Evolutionary conservation across 92 coral and sea anemone species (phyloP).

Genomic region (Montipora capitata): DNA sequence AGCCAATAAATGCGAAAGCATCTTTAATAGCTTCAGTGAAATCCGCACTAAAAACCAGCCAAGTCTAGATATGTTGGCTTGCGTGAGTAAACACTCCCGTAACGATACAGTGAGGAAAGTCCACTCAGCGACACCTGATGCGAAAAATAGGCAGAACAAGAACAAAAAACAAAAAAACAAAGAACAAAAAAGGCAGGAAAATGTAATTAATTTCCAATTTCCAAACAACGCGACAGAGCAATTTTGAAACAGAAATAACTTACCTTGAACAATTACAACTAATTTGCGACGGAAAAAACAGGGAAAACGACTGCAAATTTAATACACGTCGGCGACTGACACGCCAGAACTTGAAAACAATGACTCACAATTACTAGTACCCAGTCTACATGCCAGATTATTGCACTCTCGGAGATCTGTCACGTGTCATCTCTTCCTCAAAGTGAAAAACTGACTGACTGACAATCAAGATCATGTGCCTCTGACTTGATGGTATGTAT

Average conservation of each 20-base stretch:
- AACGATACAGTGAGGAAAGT: background rate
- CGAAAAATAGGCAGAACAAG: too few relatives aligned
- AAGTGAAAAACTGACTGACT: too few relatives aligned
- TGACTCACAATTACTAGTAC: too few relatives aligned
- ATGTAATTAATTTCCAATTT: background rate
- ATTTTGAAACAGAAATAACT: background rate
- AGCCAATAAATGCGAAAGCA: constrained; percentile 21
- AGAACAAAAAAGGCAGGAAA: background rate
- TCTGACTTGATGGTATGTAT: too few relatives aligned
- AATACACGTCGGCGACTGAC: too few relatives aligned
- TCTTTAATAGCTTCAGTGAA: constrained; percentile 29
- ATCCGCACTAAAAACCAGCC: constrained; percentile 34
- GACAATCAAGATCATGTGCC: too few relatives aligned
- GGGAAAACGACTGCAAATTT: background rate
- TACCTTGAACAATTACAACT: background rate
- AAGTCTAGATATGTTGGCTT: constrained; percentile 15
- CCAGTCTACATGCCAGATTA: too few relatives aligned
- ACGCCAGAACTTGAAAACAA: too few relatives aligned
- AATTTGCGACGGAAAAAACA: background rate
- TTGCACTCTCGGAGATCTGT: too few relatives aligned
- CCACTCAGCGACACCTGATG: constrained; percentile 21
- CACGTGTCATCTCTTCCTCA: too few relatives aligned
- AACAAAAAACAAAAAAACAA: too few relatives aligned
- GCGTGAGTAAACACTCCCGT: constrained; percentile 1
- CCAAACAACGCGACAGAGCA: constrained; percentile 2